A percentile compares a stretch with the other conserved stretches of the same genome.
Conservation (phyloP, 2,113 vertebrate species). For the Colinus virginianus region DNA sequence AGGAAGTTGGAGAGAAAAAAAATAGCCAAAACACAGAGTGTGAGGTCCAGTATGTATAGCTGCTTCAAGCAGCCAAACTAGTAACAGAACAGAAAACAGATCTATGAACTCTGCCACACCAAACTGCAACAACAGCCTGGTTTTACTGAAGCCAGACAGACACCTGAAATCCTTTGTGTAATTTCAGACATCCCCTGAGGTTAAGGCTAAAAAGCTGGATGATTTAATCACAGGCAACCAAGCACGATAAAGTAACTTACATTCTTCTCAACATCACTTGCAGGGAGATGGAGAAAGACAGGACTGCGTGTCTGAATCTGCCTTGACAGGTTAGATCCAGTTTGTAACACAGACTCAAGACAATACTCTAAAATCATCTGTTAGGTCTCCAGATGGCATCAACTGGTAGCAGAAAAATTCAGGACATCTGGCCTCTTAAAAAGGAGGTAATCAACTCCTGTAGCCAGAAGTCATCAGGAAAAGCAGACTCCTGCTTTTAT, state of each 20-base stretch:
- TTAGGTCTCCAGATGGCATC: neutral
- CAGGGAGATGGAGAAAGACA: neutral
- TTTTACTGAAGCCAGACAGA: neutral
- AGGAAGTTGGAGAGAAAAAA: neutral
- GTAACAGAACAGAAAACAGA: neutral
- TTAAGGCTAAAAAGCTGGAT: neutral
- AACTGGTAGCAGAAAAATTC: neutral
- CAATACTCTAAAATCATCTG: neutral
- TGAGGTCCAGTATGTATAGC: neutral
- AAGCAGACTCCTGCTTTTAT: neutral
- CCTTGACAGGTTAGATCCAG: neutral
- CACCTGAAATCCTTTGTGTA: neutral
- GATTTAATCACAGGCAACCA: neutral
- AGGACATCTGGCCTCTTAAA: neutral
- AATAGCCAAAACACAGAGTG: neutral
- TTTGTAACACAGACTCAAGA: neutral
- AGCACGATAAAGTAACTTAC: neutral
- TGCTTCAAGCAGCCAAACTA: constrained; percentile 8
- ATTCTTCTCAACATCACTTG: neutral
- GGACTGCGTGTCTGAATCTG: neutral
- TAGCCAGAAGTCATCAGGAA: neutral
- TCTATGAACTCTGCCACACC: neutral
- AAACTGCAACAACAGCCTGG: neutral
- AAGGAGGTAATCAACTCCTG: neutral
- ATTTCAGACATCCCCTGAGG: neutral